phyloP scores from a whole-genome alignment of 1,140 invertebrate genomes.

The Eupristina koningsbergeri region DNA sequence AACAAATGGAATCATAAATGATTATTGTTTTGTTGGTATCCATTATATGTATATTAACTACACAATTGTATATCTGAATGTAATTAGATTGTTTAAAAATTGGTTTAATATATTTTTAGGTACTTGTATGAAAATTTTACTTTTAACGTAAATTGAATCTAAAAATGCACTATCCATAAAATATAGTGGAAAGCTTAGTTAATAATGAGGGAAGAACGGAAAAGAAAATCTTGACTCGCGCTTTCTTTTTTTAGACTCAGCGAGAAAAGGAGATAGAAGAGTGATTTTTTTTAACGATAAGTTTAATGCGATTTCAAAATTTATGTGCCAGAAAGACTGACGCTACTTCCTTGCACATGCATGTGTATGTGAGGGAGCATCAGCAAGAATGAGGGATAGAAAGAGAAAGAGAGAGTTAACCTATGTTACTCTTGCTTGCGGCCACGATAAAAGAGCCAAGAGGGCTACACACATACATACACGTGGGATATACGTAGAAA shows the following conservation, averaged over 20 bases:
- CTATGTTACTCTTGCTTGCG: background rate
- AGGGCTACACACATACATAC: background rate
- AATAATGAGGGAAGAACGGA: background rate
- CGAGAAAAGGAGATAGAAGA: background rate
- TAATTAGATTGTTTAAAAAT: no score
- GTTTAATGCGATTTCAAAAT: slow-evolving; percentile 38
- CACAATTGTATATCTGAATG: no score
- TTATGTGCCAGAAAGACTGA: slow-evolving; percentile 40
- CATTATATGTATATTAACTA: no score
- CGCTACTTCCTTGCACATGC: slow-evolving; percentile 7
- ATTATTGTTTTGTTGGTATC: background rate
- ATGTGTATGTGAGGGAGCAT: background rate
- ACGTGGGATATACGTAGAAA: background rate
- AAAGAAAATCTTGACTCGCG: background rate
- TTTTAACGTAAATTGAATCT: background rate
- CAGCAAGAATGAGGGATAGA: background rate
- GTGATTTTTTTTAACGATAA: slow-evolving; percentile 44
- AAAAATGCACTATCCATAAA: background rate
- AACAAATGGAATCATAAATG: background rate
- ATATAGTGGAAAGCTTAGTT: background rate
- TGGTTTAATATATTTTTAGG: background rate
- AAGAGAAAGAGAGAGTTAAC: background rate
- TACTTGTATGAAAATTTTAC: background rate
- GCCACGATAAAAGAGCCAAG: slow-evolving; percentile 12
- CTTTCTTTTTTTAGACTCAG: background rate